These are phyloP conservation scores for Dermatemys mawii DNA, from an alignment of 2,113 vertebrate genomes.

Conservation along the genomic window DNA sequence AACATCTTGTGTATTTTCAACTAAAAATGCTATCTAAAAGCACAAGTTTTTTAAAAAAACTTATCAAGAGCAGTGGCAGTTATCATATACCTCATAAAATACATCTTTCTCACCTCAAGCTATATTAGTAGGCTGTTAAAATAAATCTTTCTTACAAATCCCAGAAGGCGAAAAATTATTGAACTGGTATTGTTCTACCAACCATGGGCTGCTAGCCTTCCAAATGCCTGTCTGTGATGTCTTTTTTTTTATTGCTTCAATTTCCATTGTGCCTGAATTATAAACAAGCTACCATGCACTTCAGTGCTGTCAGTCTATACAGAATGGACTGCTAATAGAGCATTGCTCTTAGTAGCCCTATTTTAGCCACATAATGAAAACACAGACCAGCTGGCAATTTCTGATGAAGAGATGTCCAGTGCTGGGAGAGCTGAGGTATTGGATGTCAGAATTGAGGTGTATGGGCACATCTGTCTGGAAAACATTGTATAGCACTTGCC, in stretches of 20 bases:
- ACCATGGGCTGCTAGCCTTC: not conserved
- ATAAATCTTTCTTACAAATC: not conserved
- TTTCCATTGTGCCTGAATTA: not conserved
- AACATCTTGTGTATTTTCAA: not conserved
- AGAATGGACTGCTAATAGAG: not conserved
- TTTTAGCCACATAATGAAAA: not conserved
- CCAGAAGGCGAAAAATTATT: not conserved
- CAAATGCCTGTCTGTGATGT: not conserved
- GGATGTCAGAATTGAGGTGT: not conserved
- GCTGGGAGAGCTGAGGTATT: not conserved
- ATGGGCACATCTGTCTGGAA: constrained; percentile 11
- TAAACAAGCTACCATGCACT: not conserved
- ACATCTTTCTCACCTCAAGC: not conserved
- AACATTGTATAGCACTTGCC: not conserved
- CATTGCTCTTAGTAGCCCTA: not conserved
- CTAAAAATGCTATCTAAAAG: not conserved
- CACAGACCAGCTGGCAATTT: not conserved
- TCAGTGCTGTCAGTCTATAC: not conserved
- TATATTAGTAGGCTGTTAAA: not conserved
- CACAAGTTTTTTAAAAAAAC: not conserved
- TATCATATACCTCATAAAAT: not conserved
- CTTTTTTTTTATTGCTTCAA: not conserved
- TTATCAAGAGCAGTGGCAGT: not conserved
- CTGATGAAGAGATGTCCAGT: not conserved
- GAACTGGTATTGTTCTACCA: not conserved